Base-by-base conservation (phyloP, 1,140 invertebrate genomes). In the Latrodectus geometricus region DNA sequence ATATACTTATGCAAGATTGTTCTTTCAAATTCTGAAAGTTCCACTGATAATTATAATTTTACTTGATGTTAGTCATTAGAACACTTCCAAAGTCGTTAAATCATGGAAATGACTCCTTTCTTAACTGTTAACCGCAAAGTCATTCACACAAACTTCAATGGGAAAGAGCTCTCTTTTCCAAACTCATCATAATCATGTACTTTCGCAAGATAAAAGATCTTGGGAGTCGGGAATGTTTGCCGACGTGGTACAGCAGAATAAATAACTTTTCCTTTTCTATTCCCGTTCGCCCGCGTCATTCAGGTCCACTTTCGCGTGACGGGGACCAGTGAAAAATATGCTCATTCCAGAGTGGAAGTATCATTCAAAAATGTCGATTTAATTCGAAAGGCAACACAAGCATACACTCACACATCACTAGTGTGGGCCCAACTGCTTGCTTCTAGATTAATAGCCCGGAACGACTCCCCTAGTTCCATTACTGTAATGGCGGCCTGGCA, bases 311-410 rank as follows among this genome's bases (percentile, higher is more conserved):
- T 61, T 17, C 17, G 54, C 54, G 54, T 61, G 54, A 61, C 11
- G 54, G 54, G 11, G 0, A 61, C 35, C 35, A 35, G 35, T 35
- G 54, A 61, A 61, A 61, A 61, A 61, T 61, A 61, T 61, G 54
- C 54, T 61, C 54, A 61, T 61, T 61, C 54, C 11, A 17, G 17
- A 61, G 54, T 61, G 54, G 17, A 61, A 61, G 54, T 61, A 61
- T 61, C 54, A 61, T 61, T 61, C 54, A 61, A 61, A 61, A 61
- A 61, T 61, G 54, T 61, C 54, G 54, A 61, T 61, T 61, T 61
- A 61, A 61, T 61, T 61, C 54, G 35, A 35, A 35, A 35, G 35
- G 35, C 35, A 35, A 35, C 35, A 35, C 54, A 61, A 61, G 17
- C 54, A 61, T 17, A 61, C 54, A 61, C 54, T 17, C 54, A 61